Conservation (phyloP, 2,888 invertebrate species). For the Caradrina clavipalpis region DNA sequence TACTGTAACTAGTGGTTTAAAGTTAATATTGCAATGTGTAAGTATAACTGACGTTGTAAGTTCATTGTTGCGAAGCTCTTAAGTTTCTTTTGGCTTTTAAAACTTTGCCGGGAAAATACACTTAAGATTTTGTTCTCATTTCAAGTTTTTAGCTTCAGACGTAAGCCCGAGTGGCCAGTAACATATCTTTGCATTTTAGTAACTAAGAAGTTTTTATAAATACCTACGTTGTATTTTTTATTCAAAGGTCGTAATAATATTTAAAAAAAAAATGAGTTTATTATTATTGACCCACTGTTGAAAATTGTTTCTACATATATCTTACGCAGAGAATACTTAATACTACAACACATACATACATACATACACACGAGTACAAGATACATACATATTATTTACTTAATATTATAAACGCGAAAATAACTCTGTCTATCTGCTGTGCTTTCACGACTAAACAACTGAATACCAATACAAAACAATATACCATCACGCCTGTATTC, state of each 20-base stretch:
- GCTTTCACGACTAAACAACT: too few species aligned
- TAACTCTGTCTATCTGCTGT: too few species aligned
- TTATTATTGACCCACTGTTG: too few species aligned
- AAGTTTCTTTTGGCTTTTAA: conserved; percentile 54
- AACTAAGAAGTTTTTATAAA: conserved; percentile 15
- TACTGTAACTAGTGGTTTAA: too few species aligned
- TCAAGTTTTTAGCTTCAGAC: conserved; percentile 47
- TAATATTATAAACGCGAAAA: too few species aligned
- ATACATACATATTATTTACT: too few species aligned
- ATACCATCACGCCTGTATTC: too few species aligned
- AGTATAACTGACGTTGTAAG: conserved; percentile 29
- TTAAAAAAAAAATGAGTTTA: neutral
- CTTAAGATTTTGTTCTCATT: conserved; percentile 46
- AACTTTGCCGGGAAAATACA: conserved; percentile 52
- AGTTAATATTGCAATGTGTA: conserved; percentile 21
- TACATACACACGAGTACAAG: too few species aligned
- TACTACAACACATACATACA: too few species aligned
- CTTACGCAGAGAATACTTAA: too few species aligned
- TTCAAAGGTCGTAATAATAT: neutral
- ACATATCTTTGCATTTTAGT: conserved; percentile 41
- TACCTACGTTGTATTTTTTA: neutral
- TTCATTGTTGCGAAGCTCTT: conserved; percentile 44
- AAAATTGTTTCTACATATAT: too few species aligned
- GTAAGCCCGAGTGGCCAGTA: conserved; percentile 44
- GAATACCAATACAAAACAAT: too few species aligned